Percentiles rank a stretch among this genome's conserved stretches.
These are phyloP conservation scores for Achatina immaculata DNA, from an alignment of 1,140 invertebrate species.

Conservation along the genomic window DNA sequence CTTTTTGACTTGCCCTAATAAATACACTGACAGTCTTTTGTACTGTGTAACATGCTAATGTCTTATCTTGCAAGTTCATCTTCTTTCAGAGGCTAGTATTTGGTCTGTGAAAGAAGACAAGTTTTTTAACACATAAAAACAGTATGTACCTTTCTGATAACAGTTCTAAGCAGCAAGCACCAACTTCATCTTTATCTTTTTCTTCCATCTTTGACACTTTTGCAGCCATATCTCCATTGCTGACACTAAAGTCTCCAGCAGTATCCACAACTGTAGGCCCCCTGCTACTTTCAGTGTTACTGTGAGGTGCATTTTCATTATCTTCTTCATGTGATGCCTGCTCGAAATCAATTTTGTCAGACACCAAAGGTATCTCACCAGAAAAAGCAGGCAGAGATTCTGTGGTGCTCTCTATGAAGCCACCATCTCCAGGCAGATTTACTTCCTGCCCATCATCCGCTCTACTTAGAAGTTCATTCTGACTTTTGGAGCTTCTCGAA, in stretches of 20 bases:
- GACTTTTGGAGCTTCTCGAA: not conserved
- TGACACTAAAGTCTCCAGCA: not conserved
- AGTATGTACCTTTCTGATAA: not conserved
- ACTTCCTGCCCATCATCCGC: not conserved
- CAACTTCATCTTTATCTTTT: not conserved
- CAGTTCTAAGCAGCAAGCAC: slow-evolving; percentile 22
- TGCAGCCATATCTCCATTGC: not conserved
- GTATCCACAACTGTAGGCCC: not conserved
- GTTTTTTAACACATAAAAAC: not conserved
- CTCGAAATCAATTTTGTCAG: not conserved
- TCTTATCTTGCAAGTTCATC: too few relatives aligned
- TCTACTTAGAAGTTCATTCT: not conserved
- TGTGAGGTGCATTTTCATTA: not conserved
- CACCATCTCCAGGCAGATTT: not conserved
- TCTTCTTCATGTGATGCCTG: not conserved
- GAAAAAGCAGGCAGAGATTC: not conserved
- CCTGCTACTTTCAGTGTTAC: not conserved
- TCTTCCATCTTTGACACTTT: not conserved
- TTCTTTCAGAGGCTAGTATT: too few relatives aligned
- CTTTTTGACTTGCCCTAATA: too few relatives aligned
- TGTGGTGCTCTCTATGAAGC: not conserved
- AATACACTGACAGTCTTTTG: too few relatives aligned
- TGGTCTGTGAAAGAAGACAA: not conserved
- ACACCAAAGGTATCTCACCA: not conserved
- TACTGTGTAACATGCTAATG: too few relatives aligned